A percentile compares a stretch with the other conserved stretches of the same genome.
These are phyloP conservation scores for Piliocolobus tephrosceles DNA, from an alignment of 2,113 vertebrate genomes.

Conservation along the genomic window DNA sequence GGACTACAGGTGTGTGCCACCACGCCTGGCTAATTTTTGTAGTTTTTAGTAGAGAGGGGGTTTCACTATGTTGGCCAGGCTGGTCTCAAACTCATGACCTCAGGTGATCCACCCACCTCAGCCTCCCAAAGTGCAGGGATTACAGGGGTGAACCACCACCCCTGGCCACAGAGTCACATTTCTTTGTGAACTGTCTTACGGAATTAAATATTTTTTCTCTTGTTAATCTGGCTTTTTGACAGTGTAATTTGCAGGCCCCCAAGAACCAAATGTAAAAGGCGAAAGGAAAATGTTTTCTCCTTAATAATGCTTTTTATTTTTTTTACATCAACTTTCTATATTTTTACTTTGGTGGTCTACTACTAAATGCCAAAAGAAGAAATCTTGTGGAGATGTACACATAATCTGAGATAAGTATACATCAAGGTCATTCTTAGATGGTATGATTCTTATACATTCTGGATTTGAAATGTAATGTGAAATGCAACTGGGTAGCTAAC, in stretches of 20 bases:
- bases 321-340: background rate
- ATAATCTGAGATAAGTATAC: background rate
- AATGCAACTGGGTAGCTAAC: background rate
- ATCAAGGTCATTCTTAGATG: background rate
- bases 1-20: too few relatives aligned
- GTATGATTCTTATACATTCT: background rate
- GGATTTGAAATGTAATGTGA: background rate
- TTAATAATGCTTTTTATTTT: slow-evolving; percentile 6
- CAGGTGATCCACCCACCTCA: too few relatives aligned
- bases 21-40: too few relatives aligned
- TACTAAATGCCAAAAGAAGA: background rate
- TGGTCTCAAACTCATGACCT: too few relatives aligned
- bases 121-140: too few relatives aligned
- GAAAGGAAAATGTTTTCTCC: background rate
- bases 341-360: background rate
- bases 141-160: too few relatives aligned
- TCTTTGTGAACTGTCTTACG: background rate
- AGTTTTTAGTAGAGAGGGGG: too few relatives aligned
- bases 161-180: background rate
- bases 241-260: background rate
- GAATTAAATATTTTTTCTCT: background rate
- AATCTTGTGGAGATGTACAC: background rate
- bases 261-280: background rate
- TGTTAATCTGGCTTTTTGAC: background rate
- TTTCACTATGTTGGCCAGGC: too few relatives aligned